phyloP scores from a whole-genome alignment of 1,140 invertebrate genomes.

The Aphelinus certus region DNA sequence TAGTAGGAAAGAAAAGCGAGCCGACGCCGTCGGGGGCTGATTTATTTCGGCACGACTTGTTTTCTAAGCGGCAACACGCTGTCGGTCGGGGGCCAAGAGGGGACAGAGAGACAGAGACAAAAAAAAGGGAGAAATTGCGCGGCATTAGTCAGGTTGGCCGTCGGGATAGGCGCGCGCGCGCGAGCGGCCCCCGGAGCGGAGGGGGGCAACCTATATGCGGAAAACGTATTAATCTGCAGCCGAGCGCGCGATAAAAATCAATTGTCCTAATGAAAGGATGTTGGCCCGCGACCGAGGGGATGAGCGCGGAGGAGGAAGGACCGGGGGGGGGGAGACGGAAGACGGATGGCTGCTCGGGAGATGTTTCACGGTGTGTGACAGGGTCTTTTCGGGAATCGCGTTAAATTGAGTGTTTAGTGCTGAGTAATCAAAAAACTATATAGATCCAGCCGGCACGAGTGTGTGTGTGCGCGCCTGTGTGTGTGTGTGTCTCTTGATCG shows the following conservation, averaged over 20 bases:
- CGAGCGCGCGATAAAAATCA: slow-evolving; percentile 37
- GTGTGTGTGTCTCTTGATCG: too few species aligned
- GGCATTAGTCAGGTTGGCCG: too few species aligned
- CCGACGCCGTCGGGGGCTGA: slow-evolving; percentile 29
- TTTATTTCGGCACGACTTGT: slow-evolving; percentile 40
- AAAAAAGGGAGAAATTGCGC: too few species aligned
- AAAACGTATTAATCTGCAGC: slow-evolving; percentile 42
- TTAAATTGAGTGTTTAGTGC: slow-evolving; percentile 41
- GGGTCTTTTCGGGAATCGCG: slow-evolving; percentile 32
- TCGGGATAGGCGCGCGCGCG: too few species aligned
- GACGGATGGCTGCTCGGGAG: slow-evolving; percentile 24
- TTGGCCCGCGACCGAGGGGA: too few species aligned
- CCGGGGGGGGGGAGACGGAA: slow-evolving; percentile 3
- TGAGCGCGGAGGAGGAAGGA: not conserved
- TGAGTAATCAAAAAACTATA: slow-evolving; percentile 40
- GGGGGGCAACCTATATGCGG: not conserved
- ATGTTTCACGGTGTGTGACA: slow-evolving; percentile 39
- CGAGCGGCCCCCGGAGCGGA: too few species aligned
- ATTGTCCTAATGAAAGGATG: slow-evolving; percentile 36
- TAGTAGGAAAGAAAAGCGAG: slow-evolving; percentile 11
- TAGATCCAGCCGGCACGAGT: not conserved
- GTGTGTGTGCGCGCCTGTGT: not conserved
- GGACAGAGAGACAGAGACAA: slow-evolving; percentile 5
- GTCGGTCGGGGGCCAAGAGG: slow-evolving; percentile 7
- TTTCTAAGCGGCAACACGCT: slow-evolving; percentile 35